A percentile compares a stretch with the other conserved stretches of the same genome.
These are phyloP conservation scores for Lysandra coridon DNA, from an alignment of 2,888 invertebrate genomes.

Conservation along the genomic window DNA sequence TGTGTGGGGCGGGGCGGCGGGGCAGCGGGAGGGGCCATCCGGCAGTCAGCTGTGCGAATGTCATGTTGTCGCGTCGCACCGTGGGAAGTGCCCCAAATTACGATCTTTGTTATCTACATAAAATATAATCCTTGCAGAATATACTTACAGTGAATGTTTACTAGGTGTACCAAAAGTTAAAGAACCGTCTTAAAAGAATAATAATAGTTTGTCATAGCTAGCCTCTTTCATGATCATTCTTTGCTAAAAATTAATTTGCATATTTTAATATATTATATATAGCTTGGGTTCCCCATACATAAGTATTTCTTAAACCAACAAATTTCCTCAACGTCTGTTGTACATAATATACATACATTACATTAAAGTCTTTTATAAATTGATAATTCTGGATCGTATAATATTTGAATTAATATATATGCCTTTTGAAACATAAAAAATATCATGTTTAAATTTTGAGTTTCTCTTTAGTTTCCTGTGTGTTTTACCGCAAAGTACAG, in stretches of 20 bases:
- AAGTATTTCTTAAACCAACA: not conserved
- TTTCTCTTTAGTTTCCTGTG: not conserved
- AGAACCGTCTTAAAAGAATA: too few species aligned
- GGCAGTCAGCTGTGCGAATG: conserved; percentile 78
- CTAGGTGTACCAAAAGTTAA: not conserved
- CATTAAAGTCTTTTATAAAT: not conserved
- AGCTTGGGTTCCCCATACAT: not conserved
- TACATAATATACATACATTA: not conserved
- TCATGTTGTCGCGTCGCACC: conserved; percentile 62
- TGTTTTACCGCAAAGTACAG: not conserved
- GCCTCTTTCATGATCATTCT: not conserved
- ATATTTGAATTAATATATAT: not conserved
- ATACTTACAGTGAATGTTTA: not conserved
- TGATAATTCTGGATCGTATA: not conserved
- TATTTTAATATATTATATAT: not conserved
- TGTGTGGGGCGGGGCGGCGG: conserved; percentile 48
- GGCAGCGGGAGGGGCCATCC: conserved; percentile 55
- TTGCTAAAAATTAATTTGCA: not conserved
- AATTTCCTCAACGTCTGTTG: not conserved
- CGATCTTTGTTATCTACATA: conserved; percentile 55
- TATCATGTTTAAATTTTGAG: not conserved
- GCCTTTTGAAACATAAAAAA: not conserved
- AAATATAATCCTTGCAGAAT: conserved; percentile 43
- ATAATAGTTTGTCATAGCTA: too few species aligned
- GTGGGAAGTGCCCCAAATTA: conserved; percentile 74